Evolutionary conservation across 2,888 invertebrate genomes (phyloP).

Genomic region (Desoria tigrina): DNA sequence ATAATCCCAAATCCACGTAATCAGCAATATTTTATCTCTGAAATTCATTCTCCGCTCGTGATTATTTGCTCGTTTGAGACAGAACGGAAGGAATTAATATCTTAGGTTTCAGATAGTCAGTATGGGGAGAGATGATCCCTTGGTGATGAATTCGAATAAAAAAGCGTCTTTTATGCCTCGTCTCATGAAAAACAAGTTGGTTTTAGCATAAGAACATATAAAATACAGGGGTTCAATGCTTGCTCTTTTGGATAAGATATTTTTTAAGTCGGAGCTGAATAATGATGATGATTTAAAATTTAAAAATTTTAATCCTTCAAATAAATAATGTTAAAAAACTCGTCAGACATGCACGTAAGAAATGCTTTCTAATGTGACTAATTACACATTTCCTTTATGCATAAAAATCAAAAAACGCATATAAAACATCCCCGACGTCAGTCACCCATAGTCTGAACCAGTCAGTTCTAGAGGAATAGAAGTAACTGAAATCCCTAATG

Average conservation of each 20-base stretch:
- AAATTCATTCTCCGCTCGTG: too few relatives aligned
- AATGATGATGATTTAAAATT: background rate
- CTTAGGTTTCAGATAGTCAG: background rate
- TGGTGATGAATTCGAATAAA: constrained; percentile 1
- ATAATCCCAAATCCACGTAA: too few relatives aligned
- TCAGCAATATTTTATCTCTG: too few relatives aligned
- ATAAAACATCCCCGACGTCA: constrained; percentile 11
- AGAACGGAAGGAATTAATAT: constrained; percentile 7
- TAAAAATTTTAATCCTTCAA: constrained; percentile 9
- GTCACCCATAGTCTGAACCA: background rate
- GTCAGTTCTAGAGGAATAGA: background rate
- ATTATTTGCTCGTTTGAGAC: constrained; percentile 9
- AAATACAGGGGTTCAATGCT: background rate
- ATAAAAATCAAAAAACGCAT: constrained; percentile 29
- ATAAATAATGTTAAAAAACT: constrained; percentile 43
- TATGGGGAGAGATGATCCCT: constrained; percentile 5
- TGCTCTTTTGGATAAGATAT: background rate
- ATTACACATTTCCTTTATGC: constrained; percentile 51
- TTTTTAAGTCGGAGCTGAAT: background rate
- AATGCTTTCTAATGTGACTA: constrained; percentile 53
- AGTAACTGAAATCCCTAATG: background rate
- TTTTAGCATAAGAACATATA: background rate
- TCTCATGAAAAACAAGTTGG: background rate
- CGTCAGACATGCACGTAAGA: constrained; percentile 52
- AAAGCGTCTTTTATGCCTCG: background rate